Conservation (phyloP, 2,888 invertebrate genomes). For the Hydropsyche betteni region DNA sequence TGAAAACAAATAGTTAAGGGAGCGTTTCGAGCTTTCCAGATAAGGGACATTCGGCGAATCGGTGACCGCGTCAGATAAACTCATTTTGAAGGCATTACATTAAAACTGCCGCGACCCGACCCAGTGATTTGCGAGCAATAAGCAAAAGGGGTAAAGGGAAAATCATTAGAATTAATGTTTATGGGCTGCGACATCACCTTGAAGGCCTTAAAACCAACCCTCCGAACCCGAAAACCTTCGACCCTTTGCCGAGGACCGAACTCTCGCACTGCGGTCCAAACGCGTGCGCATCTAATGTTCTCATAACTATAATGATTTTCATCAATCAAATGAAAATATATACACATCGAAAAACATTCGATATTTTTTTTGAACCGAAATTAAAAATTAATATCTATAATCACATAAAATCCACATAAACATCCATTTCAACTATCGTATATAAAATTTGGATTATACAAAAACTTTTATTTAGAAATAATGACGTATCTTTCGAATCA, state of each 20-base stretch:
- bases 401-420: no score
- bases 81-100: slow-evolving; percentile 41
- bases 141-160: slow-evolving; percentile 43
- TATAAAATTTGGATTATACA: no score
- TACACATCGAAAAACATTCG: background rate
- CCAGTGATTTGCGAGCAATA: slow-evolving; percentile 45
- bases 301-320: slow-evolving; percentile 27
- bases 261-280: background rate
- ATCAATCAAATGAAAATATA: slow-evolving; percentile 8
- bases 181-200: slow-evolving; percentile 46
- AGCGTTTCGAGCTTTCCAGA: no score
- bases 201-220: slow-evolving; percentile 39
- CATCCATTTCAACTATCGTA: no score
- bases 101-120: slow-evolving; percentile 43
- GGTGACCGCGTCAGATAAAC: slow-evolving; percentile 40
- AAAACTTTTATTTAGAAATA: no score
- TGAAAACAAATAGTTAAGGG: no score
- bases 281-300: slow-evolving; percentile 16
- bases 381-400: no score
- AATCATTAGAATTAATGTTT: slow-evolving; percentile 48
- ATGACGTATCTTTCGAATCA: no score
- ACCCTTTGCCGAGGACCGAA: slow-evolving; percentile 25
- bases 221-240: slow-evolving; percentile 21
- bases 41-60: slow-evolving; percentile 23
- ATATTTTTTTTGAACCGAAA: no score